These are phyloP conservation scores for Nymphalis urticae DNA, from an alignment of 2,888 invertebrate species.

Conservation along the genomic window DNA sequence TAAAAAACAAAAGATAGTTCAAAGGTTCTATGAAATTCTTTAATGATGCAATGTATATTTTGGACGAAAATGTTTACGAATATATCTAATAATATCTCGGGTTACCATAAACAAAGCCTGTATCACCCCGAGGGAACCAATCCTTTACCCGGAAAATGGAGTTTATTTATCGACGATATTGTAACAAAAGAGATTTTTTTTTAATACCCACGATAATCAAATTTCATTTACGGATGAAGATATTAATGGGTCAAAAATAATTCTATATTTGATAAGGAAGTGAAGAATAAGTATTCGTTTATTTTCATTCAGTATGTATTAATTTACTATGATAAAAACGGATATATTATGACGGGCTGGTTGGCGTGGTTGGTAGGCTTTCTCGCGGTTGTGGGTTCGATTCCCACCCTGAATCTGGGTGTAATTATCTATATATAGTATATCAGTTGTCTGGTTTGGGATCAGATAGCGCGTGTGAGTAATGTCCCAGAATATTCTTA, in stretches of 20 bases:
- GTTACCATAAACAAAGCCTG: constrained; percentile 1
- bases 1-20: background rate
- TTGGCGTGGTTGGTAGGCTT: no score
- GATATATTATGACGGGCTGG: no score
- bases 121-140: background rate
- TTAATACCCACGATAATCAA: background rate
- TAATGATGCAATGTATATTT: background rate
- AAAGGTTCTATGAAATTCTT: background rate
- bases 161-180: background rate
- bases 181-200: background rate
- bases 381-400: no score
- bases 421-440: no score
- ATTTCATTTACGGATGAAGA: background rate
- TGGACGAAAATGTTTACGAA: background rate
- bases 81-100: background rate
- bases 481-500: no score
- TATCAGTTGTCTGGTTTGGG: no score
- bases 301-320: no score
- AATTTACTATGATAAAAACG: no score
- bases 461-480: no score
- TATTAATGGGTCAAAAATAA: background rate
- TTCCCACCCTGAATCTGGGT: no score
- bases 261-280: no score
- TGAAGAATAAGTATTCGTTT: no score
- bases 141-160: constrained; percentile 2